Conservation (phyloP, 2,797 vertebrate genomes). For the Myotis vivesi region DNA sequence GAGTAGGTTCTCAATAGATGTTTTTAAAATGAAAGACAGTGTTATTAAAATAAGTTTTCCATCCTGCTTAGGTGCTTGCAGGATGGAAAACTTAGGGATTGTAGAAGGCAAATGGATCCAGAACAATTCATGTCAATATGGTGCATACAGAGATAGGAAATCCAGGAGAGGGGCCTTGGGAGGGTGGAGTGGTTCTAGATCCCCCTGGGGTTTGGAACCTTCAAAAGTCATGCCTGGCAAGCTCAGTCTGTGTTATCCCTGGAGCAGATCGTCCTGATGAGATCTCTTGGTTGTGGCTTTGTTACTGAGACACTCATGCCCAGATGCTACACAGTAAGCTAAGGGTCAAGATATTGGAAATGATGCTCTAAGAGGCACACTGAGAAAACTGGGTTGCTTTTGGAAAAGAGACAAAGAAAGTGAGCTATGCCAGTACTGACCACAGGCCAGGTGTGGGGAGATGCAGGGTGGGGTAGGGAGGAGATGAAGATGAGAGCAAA, state of each 20-base stretch:
- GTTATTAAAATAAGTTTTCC: not conserved
- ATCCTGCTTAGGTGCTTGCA: slow-evolving; percentile 8
- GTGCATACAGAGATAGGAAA: not conserved
- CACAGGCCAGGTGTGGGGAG: not conserved
- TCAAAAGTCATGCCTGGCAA: not conserved
- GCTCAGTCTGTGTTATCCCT: not conserved
- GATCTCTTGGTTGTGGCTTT: not conserved
- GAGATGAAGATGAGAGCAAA: not conserved
- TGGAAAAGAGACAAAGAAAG: not conserved
- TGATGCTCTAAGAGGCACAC: not conserved
- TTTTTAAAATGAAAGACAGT: not conserved
- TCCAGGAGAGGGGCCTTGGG: not conserved
- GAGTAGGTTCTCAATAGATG: not conserved
- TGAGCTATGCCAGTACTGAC: not conserved
- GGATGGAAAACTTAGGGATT: not conserved
- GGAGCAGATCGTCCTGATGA: not conserved
- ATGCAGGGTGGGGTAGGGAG: not conserved
- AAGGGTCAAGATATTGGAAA: not conserved
- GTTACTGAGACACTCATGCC: not conserved
- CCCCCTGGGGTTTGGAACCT: not conserved
- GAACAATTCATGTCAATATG: not conserved
- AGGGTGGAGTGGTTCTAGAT: not conserved
- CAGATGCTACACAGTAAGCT: not conserved
- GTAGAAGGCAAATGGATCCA: not conserved
- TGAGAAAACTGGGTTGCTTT: not conserved